These are phyloP conservation scores for Lordiphosa andalusiaca DNA, from an alignment of 2,888 invertebrate species.

Conservation along the genomic window DNA sequence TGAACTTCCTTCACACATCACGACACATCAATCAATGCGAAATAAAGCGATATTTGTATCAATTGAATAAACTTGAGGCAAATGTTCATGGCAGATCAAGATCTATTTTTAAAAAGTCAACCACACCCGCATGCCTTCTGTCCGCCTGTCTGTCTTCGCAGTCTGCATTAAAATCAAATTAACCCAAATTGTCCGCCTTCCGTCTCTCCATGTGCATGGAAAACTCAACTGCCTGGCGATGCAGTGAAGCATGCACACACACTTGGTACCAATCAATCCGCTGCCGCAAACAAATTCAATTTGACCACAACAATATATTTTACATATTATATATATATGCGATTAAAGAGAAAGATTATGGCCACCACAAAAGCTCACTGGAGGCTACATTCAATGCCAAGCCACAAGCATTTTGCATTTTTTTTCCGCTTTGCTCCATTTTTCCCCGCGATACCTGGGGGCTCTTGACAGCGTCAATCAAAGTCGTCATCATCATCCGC, in stretches of 20 bases:
- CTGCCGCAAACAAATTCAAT: conserved; percentile 55
- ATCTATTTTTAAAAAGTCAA: conserved; percentile 1
- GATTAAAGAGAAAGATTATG: conserved; percentile 54
- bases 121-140: conserved; percentile 13
- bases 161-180: conserved; percentile 25
- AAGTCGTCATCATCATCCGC: conserved; percentile 16
- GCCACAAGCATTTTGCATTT: conserved; percentile 29
- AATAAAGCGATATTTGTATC: background rate
- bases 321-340: conserved; percentile 20
- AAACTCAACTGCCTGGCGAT: too few species aligned
- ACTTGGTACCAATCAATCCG: conserved; percentile 5
- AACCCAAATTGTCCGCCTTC: conserved; percentile 14
- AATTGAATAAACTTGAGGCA: conserved; percentile 31
- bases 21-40: conserved; percentile 38
- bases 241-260: conserved; percentile 28
- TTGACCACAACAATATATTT: conserved; percentile 43
- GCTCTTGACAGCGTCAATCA: conserved; percentile 20
- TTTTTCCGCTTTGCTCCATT: conserved; percentile 15
- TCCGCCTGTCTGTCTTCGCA: background rate
- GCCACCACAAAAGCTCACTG: conserved; percentile 33
- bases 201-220: too few species aligned
- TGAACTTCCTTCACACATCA: conserved; percentile 36
- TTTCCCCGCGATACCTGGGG: conserved; percentile 23
- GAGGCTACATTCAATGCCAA: conserved; percentile 13
- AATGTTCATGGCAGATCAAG: conserved; percentile 9